These are phyloP conservation scores for Blennius ocellaris DNA, from an alignment of 2,113 vertebrate species.

Conservation along the genomic window DNA sequence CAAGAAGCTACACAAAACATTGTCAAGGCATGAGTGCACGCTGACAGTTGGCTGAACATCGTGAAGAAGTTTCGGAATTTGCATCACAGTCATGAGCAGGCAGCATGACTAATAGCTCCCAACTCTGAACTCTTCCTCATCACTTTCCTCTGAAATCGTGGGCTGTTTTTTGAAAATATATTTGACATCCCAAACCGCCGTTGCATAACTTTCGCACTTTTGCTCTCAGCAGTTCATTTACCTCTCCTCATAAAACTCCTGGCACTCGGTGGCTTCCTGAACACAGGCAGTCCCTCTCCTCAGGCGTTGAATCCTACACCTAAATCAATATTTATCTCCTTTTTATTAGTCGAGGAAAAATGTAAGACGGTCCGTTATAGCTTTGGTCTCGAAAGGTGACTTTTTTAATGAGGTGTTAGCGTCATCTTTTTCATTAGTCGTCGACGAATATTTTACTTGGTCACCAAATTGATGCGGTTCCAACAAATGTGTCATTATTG, in stretches of 20 bases:
- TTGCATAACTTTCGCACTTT: constrained; percentile 47
- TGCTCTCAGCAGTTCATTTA: constrained; percentile 54
- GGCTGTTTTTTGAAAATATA: not conserved
- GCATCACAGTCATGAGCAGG: not conserved
- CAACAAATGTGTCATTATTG: constrained; percentile 41
- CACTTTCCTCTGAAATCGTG: constrained; percentile 4
- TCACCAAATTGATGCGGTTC: too few relatives aligned
- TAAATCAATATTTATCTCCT: too few relatives aligned
- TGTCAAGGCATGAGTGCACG: constrained; percentile 5
- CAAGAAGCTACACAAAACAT: constrained; percentile 24
- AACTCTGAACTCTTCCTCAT: constrained; percentile 7
- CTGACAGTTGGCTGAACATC: constrained; percentile 1
- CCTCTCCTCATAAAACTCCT: constrained; percentile 43
- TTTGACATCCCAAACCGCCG: constrained; percentile 4
- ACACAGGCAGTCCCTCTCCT: too few relatives aligned
- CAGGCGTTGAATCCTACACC: too few relatives aligned
- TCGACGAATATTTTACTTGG: too few relatives aligned
- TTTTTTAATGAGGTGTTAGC: too few relatives aligned
- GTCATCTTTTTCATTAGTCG: too few relatives aligned
- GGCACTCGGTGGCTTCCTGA: constrained; percentile 12
- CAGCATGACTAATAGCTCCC: constrained; percentile 13
- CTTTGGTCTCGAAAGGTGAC: too few relatives aligned
- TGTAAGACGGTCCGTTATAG: too few relatives aligned
- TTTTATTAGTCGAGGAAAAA: too few relatives aligned
- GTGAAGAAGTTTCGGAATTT: constrained; percentile 6